Percentiles rank a stretch among this genome's conserved stretches.
These are phyloP conservation scores for Alosa sapidissima DNA, from an alignment of 2,797 vertebrate genomes.

Conservation along the genomic window DNA sequence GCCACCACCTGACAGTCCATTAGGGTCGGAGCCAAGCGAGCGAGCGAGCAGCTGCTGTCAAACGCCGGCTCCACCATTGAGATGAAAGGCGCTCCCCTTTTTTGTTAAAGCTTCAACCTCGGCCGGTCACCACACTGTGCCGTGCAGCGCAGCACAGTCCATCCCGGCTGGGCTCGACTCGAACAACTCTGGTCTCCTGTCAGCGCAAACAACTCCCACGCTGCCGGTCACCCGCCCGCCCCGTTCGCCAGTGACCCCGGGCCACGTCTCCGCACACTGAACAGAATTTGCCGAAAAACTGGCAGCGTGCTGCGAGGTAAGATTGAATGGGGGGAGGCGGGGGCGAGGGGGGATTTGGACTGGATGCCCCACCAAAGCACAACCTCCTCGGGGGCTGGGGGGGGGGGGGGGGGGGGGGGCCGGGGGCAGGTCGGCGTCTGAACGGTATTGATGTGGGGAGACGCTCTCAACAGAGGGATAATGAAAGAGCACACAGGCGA, in stretches of 20 bases:
- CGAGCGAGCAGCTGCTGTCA: neutral
- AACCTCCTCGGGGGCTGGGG: neutral
- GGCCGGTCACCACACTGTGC: neutral
- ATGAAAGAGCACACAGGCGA: neutral
- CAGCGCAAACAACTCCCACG: neutral
- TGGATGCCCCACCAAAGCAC: neutral
- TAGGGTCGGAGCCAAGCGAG: neutral
- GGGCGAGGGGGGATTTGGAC: neutral
- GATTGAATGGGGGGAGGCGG: neutral
- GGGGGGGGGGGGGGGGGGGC: too few species aligned
- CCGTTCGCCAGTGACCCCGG: neutral
- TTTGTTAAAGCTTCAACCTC: neutral
- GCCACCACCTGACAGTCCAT: neutral
- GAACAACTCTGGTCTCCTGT: neutral
- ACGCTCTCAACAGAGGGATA: constrained; percentile 5
- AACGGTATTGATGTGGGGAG: constrained; percentile 2
- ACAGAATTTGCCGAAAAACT: constrained; percentile 2
- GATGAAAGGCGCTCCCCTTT: neutral
- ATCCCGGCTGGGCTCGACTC: neutral
- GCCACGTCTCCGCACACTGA: neutral
- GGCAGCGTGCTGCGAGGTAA: neutral
- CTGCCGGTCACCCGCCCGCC: neutral
- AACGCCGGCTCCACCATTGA: neutral
- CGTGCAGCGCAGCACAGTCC: neutral
- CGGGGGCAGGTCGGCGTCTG: neutral